Percentiles rank a stretch among this genome's conserved stretches.
Conservation (phyloP, 1,140 invertebrate species). For the Hyles euphorbiae region DNA sequence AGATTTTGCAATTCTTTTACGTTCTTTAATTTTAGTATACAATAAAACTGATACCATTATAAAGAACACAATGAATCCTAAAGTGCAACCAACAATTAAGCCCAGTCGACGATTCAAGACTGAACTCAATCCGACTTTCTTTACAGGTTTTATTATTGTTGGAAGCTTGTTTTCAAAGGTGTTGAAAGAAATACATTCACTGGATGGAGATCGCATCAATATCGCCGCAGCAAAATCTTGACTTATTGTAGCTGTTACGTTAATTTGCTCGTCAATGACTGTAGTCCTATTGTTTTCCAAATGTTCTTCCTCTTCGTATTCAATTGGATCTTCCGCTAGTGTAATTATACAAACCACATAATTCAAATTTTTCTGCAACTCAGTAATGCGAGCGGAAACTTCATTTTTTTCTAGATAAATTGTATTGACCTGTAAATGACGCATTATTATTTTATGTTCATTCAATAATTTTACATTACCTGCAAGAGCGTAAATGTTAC, state of each 20-base stretch:
- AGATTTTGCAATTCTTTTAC: constrained; percentile 66
- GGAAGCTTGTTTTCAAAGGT: constrained; percentile 45
- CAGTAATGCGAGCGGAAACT: constrained; percentile 47
- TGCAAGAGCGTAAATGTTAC: no score
- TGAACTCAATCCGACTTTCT: constrained; percentile 50
- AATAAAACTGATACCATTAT: constrained; percentile 65
- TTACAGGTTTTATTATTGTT: constrained; percentile 43
- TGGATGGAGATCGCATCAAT: constrained; percentile 53
- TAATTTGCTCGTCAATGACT: constrained; percentile 28
- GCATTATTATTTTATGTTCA: constrained; percentile 8
- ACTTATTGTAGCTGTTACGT: constrained; percentile 42
- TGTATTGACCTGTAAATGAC: constrained; percentile 49
- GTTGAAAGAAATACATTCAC: constrained; percentile 61
- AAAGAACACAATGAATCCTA: constrained; percentile 67
- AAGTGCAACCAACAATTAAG: constrained; percentile 62
- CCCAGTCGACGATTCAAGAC: constrained; percentile 62
- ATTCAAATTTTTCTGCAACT: constrained; percentile 48
- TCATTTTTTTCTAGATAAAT: constrained; percentile 55
- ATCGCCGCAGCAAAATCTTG: constrained; percentile 48
- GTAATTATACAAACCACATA: constrained; percentile 60
- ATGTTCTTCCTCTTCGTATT: constrained; percentile 35
- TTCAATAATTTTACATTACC: not conserved
- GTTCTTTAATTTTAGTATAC: constrained; percentile 68
- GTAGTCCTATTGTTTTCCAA: constrained; percentile 37
- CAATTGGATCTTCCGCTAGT: constrained; percentile 43